phyloP scores from a whole-genome alignment of 2,113 vertebrate species.

The Pavo muticus region DNA sequence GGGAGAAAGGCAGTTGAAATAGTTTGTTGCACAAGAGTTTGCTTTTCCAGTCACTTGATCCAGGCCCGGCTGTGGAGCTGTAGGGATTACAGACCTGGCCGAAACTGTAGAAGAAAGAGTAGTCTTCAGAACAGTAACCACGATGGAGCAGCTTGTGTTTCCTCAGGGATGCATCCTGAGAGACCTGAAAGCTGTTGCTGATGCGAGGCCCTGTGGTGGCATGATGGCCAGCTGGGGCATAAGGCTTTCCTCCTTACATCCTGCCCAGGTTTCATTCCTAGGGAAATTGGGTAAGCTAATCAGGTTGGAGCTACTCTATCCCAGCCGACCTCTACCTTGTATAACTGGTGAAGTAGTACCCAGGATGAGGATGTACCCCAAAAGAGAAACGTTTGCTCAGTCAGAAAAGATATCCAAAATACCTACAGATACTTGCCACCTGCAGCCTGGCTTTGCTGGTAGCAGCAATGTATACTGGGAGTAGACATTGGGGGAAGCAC shows the following conservation, averaged over 20 bases:
- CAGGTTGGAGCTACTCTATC: background rate
- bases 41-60: background rate
- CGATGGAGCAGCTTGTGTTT: background rate
- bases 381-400: background rate
- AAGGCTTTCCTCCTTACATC: background rate
- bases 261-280: background rate
- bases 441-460: background rate
- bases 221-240: accelerated
- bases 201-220: background rate
- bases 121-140: background rate
- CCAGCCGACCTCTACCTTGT: accelerated
- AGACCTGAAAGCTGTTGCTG: background rate
- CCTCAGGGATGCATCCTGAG: background rate
- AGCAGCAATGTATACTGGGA: background rate
- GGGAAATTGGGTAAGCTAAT: background rate
- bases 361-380: no score
- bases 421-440: background rate
- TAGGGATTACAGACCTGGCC: background rate
- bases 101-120: background rate
- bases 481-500: accelerated
- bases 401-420: background rate
- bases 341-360: background rate
- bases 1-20: background rate
- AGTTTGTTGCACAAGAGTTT: background rate
- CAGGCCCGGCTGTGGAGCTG: background rate